phyloP scores from a whole-genome alignment of 2,888 invertebrate species.

The Nemotelus pantherinus region DNA sequence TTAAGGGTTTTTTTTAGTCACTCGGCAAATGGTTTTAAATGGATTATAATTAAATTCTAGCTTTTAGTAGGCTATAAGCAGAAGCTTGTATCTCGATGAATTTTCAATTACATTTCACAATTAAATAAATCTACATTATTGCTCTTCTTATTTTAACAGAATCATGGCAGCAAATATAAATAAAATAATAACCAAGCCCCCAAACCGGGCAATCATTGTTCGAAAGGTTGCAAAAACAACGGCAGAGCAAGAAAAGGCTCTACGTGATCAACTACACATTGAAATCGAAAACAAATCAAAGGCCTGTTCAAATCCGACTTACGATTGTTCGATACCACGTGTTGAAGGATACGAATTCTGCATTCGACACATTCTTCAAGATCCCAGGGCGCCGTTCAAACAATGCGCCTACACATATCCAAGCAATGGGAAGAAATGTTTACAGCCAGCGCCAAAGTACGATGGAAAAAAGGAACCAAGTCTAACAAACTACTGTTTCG shows the following conservation, averaged over 20 bases:
- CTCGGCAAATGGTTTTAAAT: too few relatives aligned
- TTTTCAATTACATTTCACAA: background rate
- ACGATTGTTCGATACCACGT: conserved; percentile 74
- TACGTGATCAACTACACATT: conserved; percentile 68
- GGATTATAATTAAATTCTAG: too few relatives aligned
- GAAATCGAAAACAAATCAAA: conserved; percentile 72
- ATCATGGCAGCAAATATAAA: conserved; percentile 34
- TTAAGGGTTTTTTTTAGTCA: too few relatives aligned
- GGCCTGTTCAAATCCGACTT: conserved; percentile 71
- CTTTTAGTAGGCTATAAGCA: too few relatives aligned
- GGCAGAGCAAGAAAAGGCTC: conserved; percentile 58
- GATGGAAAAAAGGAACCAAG: conserved; percentile 74
- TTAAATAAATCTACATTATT: background rate
- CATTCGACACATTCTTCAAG: conserved; percentile 83
- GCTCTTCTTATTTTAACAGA: background rate
- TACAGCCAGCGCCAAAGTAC: conserved; percentile 78
- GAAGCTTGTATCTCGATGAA: too few relatives aligned
- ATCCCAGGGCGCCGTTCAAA: conserved; percentile 83
- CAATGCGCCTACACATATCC: conserved; percentile 79
- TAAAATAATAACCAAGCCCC: conserved; percentile 49
- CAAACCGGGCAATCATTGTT: conserved; percentile 49
- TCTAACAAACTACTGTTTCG: conserved; percentile 71
- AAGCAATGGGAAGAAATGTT: conserved; percentile 78
- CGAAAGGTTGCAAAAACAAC: conserved; percentile 42
- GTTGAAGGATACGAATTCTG: conserved; percentile 82